phyloP scores from a whole-genome alignment of 1,140 invertebrate species.

The Heliconius hermathena region DNA sequence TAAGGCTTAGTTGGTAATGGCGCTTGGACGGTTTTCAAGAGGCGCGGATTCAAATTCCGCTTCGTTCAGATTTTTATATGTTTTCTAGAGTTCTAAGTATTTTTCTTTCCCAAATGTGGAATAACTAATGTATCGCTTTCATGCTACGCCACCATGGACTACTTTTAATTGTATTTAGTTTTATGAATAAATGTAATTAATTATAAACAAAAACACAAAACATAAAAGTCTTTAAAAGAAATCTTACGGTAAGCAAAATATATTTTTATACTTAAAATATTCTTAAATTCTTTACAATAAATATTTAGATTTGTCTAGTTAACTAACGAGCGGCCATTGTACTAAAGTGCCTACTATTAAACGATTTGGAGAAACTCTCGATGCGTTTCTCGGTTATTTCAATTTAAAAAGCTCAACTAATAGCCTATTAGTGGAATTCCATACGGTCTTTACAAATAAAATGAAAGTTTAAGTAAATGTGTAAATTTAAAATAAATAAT shows the following conservation, averaged over 20 bases:
- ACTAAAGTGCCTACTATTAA: neutral
- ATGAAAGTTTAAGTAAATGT: neutral
- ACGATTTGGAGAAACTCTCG: conserved; percentile 9
- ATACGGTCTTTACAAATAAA: conserved; percentile 3
- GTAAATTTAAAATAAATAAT: neutral
- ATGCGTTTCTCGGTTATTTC: conserved; percentile 8
- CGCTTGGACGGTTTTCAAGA: too few species aligned
- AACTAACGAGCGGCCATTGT: conserved; percentile 12
- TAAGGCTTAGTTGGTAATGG: too few species aligned
- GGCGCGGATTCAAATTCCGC: too few species aligned
- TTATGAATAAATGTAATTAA: too few species aligned
- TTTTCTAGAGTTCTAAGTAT: too few species aligned
- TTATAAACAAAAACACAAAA: too few species aligned
- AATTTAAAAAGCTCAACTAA: conserved; percentile 7
- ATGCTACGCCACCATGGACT: too few species aligned
- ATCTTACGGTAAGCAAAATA: neutral
- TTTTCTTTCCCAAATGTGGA: too few species aligned
- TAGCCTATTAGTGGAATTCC: conserved; percentile 6
- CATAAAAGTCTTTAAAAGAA: neutral
- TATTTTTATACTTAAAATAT: neutral
- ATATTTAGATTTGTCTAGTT: conserved; percentile 5
- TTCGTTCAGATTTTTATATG: too few species aligned
- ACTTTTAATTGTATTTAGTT: too few species aligned
- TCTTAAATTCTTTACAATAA: neutral
- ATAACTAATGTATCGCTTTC: too few species aligned